A percentile compares a stretch with the other conserved stretches of the same genome.
These are phyloP conservation scores for Argya squamiceps DNA, from an alignment of 2,797 vertebrate species.

Conservation along the genomic window DNA sequence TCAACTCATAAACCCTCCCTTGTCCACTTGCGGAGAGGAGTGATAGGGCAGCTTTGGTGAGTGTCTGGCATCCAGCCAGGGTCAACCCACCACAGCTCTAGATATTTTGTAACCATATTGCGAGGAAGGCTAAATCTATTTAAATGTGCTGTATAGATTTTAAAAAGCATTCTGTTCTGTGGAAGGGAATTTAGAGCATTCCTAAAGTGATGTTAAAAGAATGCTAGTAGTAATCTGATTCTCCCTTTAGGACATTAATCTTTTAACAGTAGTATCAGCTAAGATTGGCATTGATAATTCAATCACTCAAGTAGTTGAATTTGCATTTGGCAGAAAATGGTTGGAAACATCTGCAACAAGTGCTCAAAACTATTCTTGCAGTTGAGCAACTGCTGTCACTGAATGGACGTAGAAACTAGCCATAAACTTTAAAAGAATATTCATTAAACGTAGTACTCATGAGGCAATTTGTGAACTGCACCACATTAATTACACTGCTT, in stretches of 20 bases:
- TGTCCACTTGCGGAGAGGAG: not conserved
- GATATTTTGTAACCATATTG: not conserved
- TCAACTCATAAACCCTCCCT: not conserved
- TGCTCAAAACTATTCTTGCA: not conserved
- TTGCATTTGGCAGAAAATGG: constrained; percentile 6
- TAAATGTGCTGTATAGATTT: not conserved
- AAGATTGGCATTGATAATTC: constrained; percentile 34
- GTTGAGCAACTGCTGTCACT: not conserved
- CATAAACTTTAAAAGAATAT: not conserved
- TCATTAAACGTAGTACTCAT: not conserved
- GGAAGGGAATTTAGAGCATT: not conserved
- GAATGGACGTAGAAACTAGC: not conserved
- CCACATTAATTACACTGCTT: not conserved
- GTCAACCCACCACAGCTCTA: not conserved
- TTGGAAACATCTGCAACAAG: constrained; percentile 20
- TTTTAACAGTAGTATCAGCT: constrained; percentile 30
- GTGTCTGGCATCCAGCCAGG: not conserved
- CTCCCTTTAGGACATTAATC: not conserved
- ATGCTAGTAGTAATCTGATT: not conserved
- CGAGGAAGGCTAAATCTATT: not conserved
- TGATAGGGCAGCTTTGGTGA: not conserved
- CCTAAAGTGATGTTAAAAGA: constrained; percentile 2
- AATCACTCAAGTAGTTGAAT: not conserved
- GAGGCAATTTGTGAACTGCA: not conserved
- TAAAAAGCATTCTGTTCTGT: not conserved